Conservation (phyloP, 2,113 vertebrate genomes). For the Puma concolor region DNA sequence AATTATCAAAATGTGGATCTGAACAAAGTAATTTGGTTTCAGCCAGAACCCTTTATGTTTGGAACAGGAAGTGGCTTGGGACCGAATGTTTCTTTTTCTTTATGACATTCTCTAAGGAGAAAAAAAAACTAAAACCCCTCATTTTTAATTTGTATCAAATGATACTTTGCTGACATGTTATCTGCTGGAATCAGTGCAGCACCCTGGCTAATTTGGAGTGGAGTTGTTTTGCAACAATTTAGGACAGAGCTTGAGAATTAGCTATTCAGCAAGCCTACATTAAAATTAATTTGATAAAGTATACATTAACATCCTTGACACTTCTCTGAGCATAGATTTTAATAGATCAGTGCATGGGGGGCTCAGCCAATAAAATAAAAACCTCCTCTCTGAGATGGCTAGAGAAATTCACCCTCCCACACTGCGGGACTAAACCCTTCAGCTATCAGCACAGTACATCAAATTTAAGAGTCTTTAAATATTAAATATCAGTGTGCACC, state of each 20-base stretch:
- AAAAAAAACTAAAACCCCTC: slow-evolving; percentile 46
- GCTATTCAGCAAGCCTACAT: slow-evolving; percentile 83
- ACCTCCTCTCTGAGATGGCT: slow-evolving; percentile 53
- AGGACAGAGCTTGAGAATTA: slow-evolving; percentile 84
- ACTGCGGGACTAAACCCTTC: slow-evolving; percentile 62
- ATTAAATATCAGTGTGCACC: slow-evolving; percentile 77
- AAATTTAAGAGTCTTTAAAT: slow-evolving; percentile 84
- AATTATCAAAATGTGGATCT: slow-evolving; percentile 62
- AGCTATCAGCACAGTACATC: slow-evolving; percentile 77
- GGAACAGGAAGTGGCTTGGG: slow-evolving; percentile 47
- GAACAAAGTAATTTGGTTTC: slow-evolving; percentile 57
- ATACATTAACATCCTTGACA: slow-evolving; percentile 87
- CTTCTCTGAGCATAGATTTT: slow-evolving; percentile 83
- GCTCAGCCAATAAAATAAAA: slow-evolving; percentile 80
- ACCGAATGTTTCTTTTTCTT: slow-evolving; percentile 48
- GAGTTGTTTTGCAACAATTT: slow-evolving; percentile 80
- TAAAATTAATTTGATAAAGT: slow-evolving; percentile 89
- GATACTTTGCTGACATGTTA: slow-evolving; percentile 55
- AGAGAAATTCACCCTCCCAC: slow-evolving; percentile 73
- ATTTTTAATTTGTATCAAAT: slow-evolving; percentile 66
- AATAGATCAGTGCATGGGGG: slow-evolving; percentile 71
- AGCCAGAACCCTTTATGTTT: background rate
- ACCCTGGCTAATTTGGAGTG: slow-evolving; percentile 72
- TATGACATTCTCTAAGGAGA: slow-evolving; percentile 56
- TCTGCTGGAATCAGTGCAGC: slow-evolving; percentile 51